Conservation (phyloP, 2,888 invertebrate species). For the Frankliniella intonsa region DNA sequence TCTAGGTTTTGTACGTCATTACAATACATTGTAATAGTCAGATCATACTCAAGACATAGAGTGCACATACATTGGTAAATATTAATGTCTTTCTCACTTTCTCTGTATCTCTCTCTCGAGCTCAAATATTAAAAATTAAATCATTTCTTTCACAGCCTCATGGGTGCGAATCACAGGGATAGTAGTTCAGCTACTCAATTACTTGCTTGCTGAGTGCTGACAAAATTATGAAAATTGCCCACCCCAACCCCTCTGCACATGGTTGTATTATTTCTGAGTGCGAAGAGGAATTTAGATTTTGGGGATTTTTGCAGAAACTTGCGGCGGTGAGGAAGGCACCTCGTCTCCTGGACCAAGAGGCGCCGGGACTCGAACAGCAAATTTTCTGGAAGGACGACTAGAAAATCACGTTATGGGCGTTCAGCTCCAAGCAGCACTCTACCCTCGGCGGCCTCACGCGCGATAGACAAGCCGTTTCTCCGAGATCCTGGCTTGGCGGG, state of each 20-base stretch:
- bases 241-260: not conserved
- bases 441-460: not conserved
- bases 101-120: not conserved
- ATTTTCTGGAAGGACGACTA: no score
- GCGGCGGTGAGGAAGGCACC: no score
- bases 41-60: not conserved
- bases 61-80: not conserved
- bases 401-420: not conserved
- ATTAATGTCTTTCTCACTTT: not conserved
- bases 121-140: not conserved
- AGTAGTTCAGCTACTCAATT: not conserved
- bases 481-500: no score
- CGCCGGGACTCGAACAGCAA: no score
- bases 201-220: not conserved
- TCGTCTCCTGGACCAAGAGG: no score
- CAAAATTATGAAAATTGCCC: not conserved
- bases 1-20: not conserved
- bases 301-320: not conserved
- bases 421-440: not conserved
- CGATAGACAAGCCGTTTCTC: not conserved
- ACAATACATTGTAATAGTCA: not conserved
- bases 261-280: not conserved
- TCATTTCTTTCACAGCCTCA: not conserved
- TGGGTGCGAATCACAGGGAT: not conserved
- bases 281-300: not conserved